Conservation (phyloP, 2,888 invertebrate genomes). For the Gandaritis pyraliata region DNA sequence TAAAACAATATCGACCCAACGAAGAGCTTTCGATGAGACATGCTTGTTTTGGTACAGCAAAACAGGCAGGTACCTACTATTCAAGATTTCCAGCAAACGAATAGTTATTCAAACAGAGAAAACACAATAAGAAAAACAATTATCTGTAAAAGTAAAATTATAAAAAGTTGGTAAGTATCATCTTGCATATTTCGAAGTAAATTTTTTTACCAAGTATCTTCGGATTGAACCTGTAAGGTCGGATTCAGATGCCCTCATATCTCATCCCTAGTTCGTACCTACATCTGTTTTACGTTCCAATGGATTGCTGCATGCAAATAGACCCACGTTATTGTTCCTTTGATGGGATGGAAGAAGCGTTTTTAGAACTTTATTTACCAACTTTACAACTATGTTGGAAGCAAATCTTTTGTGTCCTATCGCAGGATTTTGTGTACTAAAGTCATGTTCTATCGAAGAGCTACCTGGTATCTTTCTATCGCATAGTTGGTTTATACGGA, state of each 20-base stretch:
- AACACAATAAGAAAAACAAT: no score
- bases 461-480: neutral
- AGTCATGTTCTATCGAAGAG: neutral
- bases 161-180: no score
- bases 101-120: no score
- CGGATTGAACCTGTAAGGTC: neutral
- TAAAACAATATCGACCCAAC: neutral
- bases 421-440: conserved; percentile 19
- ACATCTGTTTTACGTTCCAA: conserved; percentile 73
- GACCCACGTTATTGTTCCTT: conserved; percentile 67
- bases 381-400: conserved; percentile 34
- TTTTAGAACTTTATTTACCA: conserved; percentile 56
- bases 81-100: no score
- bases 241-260: conserved; percentile 4
- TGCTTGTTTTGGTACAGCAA: no score
- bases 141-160: no score
- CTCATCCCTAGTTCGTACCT: conserved; percentile 50
- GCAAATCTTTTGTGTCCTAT: conserved; percentile 33
- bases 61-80: no score
- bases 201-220: neutral
- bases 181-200: no score
- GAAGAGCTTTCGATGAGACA: neutral
- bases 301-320: conserved; percentile 75
- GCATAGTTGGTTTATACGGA: neutral
- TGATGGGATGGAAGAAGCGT: conserved; percentile 52